Percentiles rank a stretch among this genome's conserved stretches.
Conservation (phyloP, 2,113 vertebrate species). For the Microcebus murinus region DNA sequence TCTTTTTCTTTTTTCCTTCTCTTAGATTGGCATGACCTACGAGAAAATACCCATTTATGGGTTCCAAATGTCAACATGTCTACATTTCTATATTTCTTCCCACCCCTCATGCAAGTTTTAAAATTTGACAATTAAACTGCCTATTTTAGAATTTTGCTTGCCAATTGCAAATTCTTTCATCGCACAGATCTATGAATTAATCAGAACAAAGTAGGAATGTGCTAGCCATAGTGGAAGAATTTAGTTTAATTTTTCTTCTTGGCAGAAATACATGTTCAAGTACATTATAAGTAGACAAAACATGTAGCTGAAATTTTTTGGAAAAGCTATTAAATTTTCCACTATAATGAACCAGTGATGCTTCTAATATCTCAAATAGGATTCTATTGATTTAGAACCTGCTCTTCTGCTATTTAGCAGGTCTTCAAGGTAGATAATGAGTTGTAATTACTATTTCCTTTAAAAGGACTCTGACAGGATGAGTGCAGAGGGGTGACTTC, state of each 20-base stretch:
- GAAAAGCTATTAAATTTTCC: slow-evolving; percentile 77
- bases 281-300: slow-evolving; percentile 81
- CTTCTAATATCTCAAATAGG: slow-evolving; percentile 62
- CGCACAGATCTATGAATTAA: slow-evolving; percentile 71
- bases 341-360: slow-evolving; percentile 71
- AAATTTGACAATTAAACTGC: slow-evolving; percentile 68
- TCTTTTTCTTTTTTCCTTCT: slow-evolving; percentile 41
- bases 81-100: slow-evolving; percentile 56
- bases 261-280: slow-evolving; percentile 64
- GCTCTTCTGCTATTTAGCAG: slow-evolving; percentile 48
- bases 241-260: slow-evolving; percentile 69
- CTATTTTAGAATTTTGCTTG: slow-evolving; percentile 71
- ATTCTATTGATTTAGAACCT: slow-evolving; percentile 61
- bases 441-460: slow-evolving; percentile 65
- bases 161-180: slow-evolving; percentile 56
- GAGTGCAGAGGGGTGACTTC: background rate
- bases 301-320: slow-evolving; percentile 73
- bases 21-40: slow-evolving; percentile 50
- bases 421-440: slow-evolving; percentile 55
- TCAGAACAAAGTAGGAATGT: slow-evolving; percentile 60
- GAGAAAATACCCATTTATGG: slow-evolving; percentile 51
- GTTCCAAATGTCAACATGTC: slow-evolving; percentile 55
- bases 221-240: slow-evolving; percentile 69
- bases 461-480: background rate
- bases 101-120: slow-evolving; percentile 11